phyloP scores from a whole-genome alignment of 2,888 invertebrate genomes.

The Pomacea canaliculata region DNA sequence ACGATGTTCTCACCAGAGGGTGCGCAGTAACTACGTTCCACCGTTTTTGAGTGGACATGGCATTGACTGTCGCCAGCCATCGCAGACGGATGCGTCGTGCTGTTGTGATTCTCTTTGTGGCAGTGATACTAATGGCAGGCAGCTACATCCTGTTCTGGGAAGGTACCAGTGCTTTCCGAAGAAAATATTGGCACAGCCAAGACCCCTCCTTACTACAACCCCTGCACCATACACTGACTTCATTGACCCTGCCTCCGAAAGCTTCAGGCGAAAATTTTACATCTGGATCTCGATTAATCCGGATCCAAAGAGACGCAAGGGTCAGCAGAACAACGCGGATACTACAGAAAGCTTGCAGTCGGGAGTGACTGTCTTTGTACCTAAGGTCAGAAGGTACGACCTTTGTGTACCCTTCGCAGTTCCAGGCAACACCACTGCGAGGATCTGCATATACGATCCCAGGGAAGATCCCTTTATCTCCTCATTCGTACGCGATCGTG shows the following conservation, averaged over 20 bases:
- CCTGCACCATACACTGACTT: slow-evolving; percentile 2
- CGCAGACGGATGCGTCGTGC: no score
- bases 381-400: background rate
- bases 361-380: slow-evolving; percentile 3
- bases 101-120: no score
- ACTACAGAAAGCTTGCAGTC: background rate
- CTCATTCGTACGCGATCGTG: slow-evolving; percentile 22
- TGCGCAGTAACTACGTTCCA: no score
- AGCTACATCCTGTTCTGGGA: no score
- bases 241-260: slow-evolving; percentile 7
- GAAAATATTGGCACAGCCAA: no score
- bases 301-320: background rate
- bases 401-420: slow-evolving; percentile 25
- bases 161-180: no score
- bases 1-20: no score
- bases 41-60: no score
- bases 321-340: no score
- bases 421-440: slow-evolving; percentile 1
- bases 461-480: slow-evolving; percentile 29
- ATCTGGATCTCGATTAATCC: background rate
- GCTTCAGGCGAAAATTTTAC: slow-evolving; percentile 20
- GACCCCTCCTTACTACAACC: background rate
- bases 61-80: no score
- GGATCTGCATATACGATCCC: slow-evolving; percentile 19
- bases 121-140: no score